A percentile compares a stretch with the other conserved stretches of the same genome.
Evolutionary conservation across 2,113 vertebrate species (phyloP).

Genomic region (Turdus rufiventris): DNA sequence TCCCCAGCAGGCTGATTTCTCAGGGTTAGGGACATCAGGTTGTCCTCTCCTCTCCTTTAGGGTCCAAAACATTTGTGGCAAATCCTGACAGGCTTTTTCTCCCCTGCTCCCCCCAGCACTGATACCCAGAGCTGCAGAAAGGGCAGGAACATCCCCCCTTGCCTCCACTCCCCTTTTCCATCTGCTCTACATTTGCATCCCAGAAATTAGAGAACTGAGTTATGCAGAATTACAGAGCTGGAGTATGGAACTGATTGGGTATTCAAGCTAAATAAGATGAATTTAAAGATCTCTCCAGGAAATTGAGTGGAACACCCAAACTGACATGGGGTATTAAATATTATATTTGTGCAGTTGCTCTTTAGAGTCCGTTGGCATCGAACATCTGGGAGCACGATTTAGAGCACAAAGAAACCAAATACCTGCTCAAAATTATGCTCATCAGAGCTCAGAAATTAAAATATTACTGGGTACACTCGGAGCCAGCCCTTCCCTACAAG

Average conservation of each 20-base stretch:
- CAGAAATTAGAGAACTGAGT: slow-evolving; percentile 74
- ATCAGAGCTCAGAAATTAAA: slow-evolving; percentile 77
- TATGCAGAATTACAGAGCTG: slow-evolving; percentile 65
- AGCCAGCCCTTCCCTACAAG: slow-evolving; percentile 62
- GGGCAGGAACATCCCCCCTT: slow-evolving; percentile 53
- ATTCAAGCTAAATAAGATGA: slow-evolving; percentile 67
- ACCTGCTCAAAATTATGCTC: slow-evolving; percentile 70
- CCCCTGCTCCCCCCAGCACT: not conserved
- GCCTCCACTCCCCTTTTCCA: slow-evolving; percentile 64
- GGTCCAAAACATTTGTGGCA: not conserved
- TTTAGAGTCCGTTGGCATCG: slow-evolving; percentile 59
- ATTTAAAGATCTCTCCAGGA: slow-evolving; percentile 79
- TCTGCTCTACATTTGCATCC: slow-evolving; percentile 81
- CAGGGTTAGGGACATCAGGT: not conserved
- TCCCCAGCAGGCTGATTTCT: not conserved
- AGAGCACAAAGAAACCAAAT: slow-evolving; percentile 73
- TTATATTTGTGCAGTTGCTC: slow-evolving; percentile 63
- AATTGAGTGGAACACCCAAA: slow-evolving; percentile 83
- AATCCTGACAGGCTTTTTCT: not conserved
- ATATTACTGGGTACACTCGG: slow-evolving; percentile 52
- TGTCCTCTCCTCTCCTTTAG: not conserved
- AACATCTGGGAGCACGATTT: slow-evolving; percentile 72
- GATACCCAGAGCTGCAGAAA: slow-evolving; percentile 32
- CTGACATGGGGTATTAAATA: slow-evolving; percentile 79
- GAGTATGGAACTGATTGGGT: slow-evolving; percentile 70